Base-by-base conservation (phyloP, 2,797 vertebrate species). In the Malurus splendens region DNA sequence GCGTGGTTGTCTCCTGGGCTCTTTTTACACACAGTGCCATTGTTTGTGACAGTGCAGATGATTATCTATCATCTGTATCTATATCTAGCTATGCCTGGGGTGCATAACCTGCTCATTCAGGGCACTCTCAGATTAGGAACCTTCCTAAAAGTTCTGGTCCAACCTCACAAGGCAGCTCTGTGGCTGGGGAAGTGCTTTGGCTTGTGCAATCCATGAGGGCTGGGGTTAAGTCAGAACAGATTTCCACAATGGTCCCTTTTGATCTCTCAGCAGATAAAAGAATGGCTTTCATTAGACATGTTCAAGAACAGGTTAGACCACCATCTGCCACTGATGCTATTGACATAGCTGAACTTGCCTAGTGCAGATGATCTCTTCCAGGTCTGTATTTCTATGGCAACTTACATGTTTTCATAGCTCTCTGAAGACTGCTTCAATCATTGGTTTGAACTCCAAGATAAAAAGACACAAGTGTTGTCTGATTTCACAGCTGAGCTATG, bases 231-330 rank as follows among this genome's bases (percentile, higher is more conserved):
- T 70, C 71, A 56, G 80, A 90, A 66, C 38, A 81, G 73, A 60
- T 86, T 89, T 86, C 70, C 52, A 32, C 71, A 82, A 79, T 45
- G 41, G 67, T 73, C 30, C 62, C 59, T 62, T 93, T 86, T 89
- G 82, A 90, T 93, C 66, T 90, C 64, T 75, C 62, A 59, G 62
- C 38, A 90, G 66, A 70, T 93, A 48, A 87, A 48, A 75, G 66
- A 90, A 92, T 62, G 55, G 71, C 66, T 90, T 87, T 95, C 48
- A 75, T 87, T 81, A 87, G 51, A 51, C 28, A 10, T 12, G 24
- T 73, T 89, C 70, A 59, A 65, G 79, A 93, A 89, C 92, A 94
- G 76, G 94, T 89, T 86, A 81, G 66, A 86, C 73, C 80, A 91
- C 87, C 85, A 83, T 75, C 85, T 92, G 85, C 71, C 80, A 62